These are phyloP conservation scores for Chondrilla cf. caribensis DNA, from an alignment of 37 sponge, comb jelly and placozoan species.

Conservation along the genomic window DNA sequence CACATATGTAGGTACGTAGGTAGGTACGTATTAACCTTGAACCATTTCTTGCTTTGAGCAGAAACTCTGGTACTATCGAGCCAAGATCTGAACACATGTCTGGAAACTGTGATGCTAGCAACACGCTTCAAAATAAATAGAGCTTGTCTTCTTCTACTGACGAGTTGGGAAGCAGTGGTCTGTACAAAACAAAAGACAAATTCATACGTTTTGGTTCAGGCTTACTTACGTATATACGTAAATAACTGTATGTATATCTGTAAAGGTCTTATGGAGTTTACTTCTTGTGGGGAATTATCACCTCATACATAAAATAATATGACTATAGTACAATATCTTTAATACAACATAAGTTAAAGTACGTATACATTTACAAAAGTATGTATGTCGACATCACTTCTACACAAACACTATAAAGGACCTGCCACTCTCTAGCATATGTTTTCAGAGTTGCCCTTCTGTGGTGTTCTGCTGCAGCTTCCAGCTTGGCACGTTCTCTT, in stretches of 20 bases:
- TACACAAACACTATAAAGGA: no score
- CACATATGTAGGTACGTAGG: no score
- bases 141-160: neutral
- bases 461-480: conserved; percentile 32
- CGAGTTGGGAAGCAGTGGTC: neutral
- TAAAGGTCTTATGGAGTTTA: no score
- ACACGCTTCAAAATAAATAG: neutral
- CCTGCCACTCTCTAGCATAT: conserved; percentile 14
- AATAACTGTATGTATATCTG: no score
- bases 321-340: no score
- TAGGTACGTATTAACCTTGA: conserved; percentile 16
- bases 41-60: conserved; percentile 52
- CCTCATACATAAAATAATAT: no score
- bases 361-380: no score
- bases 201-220: neutral
- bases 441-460: conserved; percentile 31
- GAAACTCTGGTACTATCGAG: conserved; percentile 28
- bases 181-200: neutral
- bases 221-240: neutral
- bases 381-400: no score
- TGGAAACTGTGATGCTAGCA: neutral
- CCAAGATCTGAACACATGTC: conserved; percentile 30
- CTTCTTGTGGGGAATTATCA: no score
- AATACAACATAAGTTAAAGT: no score
- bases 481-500: neutral